Conservation (phyloP, 92 coral and sea anemone species). For the Epizoanthus ramosus region DNA sequence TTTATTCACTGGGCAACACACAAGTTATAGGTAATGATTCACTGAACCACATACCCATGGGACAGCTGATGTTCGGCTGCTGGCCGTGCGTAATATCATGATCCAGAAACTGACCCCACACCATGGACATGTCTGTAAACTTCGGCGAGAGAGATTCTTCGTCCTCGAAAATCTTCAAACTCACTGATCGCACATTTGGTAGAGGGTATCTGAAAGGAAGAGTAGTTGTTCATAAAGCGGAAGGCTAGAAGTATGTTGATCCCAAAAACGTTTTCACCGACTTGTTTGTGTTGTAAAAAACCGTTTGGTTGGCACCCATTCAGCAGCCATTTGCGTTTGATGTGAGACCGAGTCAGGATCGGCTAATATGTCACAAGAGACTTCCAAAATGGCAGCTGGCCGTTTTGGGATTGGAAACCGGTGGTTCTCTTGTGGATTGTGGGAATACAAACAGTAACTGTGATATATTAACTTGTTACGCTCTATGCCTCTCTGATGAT, state of each 20-base stretch:
- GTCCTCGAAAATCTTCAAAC: conserved; percentile 30
- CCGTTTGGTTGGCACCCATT: no score
- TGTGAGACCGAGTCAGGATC: background rate
- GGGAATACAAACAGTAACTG: no score
- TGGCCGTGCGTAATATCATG: conserved; percentile 67
- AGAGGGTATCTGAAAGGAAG: conserved; percentile 11
- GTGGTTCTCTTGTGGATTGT: no score
- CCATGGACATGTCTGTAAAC: conserved; percentile 67
- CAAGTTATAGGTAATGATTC: background rate
- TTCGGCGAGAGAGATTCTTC: conserved; percentile 36
- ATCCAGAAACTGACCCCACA: conserved; percentile 75
- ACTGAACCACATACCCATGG: conserved; percentile 7
- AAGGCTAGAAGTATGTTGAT: no score
- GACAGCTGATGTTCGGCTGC: conserved; percentile 26
- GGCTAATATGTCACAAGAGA: conserved; percentile 37
- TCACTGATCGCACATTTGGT: conserved; percentile 55
- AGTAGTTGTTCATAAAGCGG: no score
- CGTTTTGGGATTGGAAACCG: no score
- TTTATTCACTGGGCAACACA: no score
- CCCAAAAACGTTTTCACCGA: no score
- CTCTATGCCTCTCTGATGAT: no score
- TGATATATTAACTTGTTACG: background rate
- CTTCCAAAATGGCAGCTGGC: no score
- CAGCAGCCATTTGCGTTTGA: no score
- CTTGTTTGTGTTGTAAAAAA: no score